Percentiles rank a stretch among this genome's conserved stretches.
Evolutionary conservation across 2,797 vertebrate species (phyloP).

Genomic region (Luscinia luscinia): DNA sequence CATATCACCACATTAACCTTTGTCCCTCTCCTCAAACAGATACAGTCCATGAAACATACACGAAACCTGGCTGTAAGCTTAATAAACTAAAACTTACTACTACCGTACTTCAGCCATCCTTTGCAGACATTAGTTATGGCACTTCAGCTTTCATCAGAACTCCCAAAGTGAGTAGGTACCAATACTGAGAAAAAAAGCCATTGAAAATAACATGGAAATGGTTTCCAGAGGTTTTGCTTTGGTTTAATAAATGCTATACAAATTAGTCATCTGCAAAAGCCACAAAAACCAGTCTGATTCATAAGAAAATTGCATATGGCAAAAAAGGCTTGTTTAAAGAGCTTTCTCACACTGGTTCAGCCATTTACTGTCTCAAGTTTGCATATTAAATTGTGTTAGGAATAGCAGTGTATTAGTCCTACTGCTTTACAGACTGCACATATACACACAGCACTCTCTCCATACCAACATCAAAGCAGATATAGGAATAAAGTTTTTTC

Average conservation of each 20-base stretch:
- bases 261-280: not conserved
- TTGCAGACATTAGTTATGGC: accelerated
- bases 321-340: not conserved
- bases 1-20: not conserved
- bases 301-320: not conserved
- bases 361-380: not conserved
- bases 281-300: not conserved
- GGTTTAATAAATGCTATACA: not conserved
- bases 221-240: not conserved
- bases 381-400: not conserved
- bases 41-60: not conserved
- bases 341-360: not conserved
- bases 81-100: not conserved
- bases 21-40: not conserved
- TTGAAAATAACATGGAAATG: not conserved
- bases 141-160: not conserved
- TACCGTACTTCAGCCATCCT: not conserved
- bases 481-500: too few relatives aligned
- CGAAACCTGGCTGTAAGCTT: not conserved
- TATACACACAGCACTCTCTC: not conserved
- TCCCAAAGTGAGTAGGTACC: not conserved
- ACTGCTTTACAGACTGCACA: not conserved
- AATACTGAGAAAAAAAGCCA: not conserved
- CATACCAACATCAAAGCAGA: not conserved
- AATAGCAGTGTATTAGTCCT: not conserved